A percentile compares a stretch with the other conserved stretches of the same genome.
phyloP scores from a whole-genome alignment of 2,113 vertebrate species.

The Cervus canadensis region DNA sequence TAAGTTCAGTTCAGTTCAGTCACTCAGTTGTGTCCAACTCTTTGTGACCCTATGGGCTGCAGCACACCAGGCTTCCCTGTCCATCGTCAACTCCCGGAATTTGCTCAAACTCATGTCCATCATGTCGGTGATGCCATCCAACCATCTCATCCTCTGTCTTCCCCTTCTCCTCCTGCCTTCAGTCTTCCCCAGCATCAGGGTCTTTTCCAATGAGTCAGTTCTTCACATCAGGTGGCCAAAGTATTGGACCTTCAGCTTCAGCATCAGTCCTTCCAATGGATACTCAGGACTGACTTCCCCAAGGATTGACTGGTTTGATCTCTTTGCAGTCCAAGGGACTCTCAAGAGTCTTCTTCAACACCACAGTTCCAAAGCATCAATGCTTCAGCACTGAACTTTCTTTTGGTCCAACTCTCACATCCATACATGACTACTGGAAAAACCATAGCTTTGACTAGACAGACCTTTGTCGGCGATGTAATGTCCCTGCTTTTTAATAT shows the following conservation, averaged over 20 bases:
- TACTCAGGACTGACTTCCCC: neutral
- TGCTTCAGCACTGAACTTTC: neutral
- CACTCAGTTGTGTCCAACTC: neutral
- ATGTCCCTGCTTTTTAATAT: neutral
- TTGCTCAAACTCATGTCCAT: neutral
- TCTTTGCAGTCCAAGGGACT: neutral
- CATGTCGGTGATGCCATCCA: neutral
- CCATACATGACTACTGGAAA: neutral
- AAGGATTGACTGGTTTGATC: neutral
- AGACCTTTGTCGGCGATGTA: neutral
- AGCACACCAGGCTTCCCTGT: neutral
- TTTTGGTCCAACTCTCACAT: neutral
- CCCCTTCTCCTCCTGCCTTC: neutral
- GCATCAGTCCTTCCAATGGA: neutral
- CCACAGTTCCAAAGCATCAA: neutral
- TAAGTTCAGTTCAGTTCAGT: neutral
- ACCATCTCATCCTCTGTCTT: neutral
- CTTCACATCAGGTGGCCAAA: neutral
- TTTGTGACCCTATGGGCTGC: neutral
- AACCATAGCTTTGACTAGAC: neutral
- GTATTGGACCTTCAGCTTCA: neutral
- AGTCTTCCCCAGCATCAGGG: neutral
- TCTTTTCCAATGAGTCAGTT: neutral
- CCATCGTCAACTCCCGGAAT: neutral
- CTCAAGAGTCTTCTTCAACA: neutral